A percentile compares a stretch with the other conserved stretches of the same genome.
Conservation (phyloP, 2,113 vertebrate species). For the Poeciliopsis retropinna region DNA sequence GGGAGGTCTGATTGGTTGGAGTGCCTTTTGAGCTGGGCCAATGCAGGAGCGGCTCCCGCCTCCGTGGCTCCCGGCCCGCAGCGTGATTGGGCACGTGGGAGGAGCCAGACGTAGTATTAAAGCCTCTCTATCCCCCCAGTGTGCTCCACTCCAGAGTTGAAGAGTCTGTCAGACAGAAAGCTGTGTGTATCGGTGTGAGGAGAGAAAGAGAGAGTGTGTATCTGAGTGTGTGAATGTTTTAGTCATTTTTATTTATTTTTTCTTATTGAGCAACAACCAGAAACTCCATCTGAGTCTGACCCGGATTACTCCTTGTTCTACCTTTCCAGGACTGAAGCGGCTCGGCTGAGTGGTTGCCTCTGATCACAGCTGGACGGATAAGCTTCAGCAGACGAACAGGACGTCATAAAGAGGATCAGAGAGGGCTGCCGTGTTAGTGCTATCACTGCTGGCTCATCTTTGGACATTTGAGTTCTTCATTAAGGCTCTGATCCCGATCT, state of each 20-base stretch:
- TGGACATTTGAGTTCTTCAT: constrained; percentile 13
- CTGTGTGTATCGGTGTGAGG: constrained; percentile 34
- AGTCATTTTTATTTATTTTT: not conserved
- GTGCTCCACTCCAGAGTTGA: constrained; percentile 72
- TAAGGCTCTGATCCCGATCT: constrained; percentile 3
- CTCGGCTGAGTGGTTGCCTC: constrained; percentile 9
- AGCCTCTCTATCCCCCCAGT: constrained; percentile 56
- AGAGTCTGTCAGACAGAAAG: constrained; percentile 49
- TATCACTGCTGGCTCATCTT: constrained; percentile 11
- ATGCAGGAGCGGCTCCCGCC: constrained; percentile 51
- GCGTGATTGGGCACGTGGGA: constrained; percentile 72
- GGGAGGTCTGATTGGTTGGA: constrained; percentile 71
- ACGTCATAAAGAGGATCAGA: constrained; percentile 24
- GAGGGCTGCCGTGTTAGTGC: constrained; percentile 8
- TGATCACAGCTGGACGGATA: constrained; percentile 34
- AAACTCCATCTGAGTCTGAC: constrained; percentile 29
- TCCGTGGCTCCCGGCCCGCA: constrained; percentile 35
- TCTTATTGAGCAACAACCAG: constrained; percentile 15
- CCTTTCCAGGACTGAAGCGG: constrained; percentile 34
- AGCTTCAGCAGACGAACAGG: constrained; percentile 7
- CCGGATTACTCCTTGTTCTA: constrained; percentile 30
- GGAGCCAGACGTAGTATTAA: constrained; percentile 76
- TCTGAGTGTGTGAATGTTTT: constrained; percentile 43
- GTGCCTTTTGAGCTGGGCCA: constrained; percentile 59
- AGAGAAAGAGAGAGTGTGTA: constrained; percentile 8